Percentiles rank a stretch among this genome's conserved stretches.
phyloP scores from a whole-genome alignment of 2,888 invertebrate genomes.

The Drosophila neonasuta region DNA sequence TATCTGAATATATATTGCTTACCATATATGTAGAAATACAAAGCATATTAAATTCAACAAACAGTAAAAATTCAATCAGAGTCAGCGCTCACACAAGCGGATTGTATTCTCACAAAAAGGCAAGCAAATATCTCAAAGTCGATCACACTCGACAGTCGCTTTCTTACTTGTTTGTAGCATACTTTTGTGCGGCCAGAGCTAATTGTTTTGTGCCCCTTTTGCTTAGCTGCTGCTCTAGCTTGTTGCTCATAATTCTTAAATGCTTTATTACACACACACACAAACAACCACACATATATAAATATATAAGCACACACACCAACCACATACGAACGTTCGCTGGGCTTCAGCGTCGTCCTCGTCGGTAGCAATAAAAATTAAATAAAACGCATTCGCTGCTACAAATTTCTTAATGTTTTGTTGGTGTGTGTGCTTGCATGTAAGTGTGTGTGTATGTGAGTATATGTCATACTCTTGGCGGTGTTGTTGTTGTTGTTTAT shows the following conservation, averaged over 20 bases:
- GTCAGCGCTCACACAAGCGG: too few relatives aligned
- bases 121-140: not conserved
- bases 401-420: slow-evolving; percentile 71
- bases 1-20: too few relatives aligned
- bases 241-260: slow-evolving; percentile 54
- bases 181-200: slow-evolving; percentile 48
- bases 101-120: too few relatives aligned
- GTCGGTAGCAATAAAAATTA: slow-evolving; percentile 69
- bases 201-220: slow-evolving; percentile 42
- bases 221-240: slow-evolving; percentile 41
- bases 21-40: too few relatives aligned
- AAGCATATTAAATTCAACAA: too few relatives aligned
- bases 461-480: slow-evolving; percentile 26
- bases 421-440: slow-evolving; percentile 11
- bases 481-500: slow-evolving; percentile 36
- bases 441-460: slow-evolving; percentile 8
- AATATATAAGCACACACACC: slow-evolving; percentile 1
- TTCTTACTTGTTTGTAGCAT: slow-evolving; percentile 29
- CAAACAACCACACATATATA: not conserved
- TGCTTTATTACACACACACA: slow-evolving; percentile 46
- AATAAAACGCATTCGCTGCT: slow-evolving; percentile 74
- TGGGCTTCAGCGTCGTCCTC: slow-evolving; percentile 29
- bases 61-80: too few relatives aligned
- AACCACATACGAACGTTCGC: slow-evolving; percentile 10
- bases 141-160: not conserved